These are phyloP conservation scores for Azemiops feae DNA, from an alignment of 2,113 vertebrate genomes.

Conservation along the genomic window DNA sequence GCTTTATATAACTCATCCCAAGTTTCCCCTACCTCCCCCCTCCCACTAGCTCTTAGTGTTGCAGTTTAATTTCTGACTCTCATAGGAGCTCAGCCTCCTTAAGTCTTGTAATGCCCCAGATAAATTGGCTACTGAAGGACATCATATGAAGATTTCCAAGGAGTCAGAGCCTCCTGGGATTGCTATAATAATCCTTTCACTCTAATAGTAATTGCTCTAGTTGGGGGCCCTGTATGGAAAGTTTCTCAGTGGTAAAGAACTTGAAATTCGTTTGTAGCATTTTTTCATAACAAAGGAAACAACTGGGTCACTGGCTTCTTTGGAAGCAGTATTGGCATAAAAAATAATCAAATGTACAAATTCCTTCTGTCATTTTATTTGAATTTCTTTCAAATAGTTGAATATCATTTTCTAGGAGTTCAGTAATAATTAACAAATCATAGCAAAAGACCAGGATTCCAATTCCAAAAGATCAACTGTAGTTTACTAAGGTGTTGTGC, in stretches of 20 bases:
- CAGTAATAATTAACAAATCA: not conserved
- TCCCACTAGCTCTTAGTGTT: not conserved
- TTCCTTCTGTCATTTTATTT: not conserved
- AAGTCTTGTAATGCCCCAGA: not conserved
- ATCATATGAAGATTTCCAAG: not conserved
- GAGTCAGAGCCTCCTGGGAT: not conserved
- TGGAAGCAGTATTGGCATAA: not conserved
- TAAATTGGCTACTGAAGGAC: not conserved
- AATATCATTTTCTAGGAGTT: not conserved
- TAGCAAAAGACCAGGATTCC: not conserved
- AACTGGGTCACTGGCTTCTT: not conserved
- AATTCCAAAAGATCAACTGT: not conserved
- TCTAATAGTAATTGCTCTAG: not conserved
- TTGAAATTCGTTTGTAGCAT: not conserved
- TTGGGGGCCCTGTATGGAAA: not conserved
- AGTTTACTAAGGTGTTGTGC: not conserved
- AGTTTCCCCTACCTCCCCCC: not conserved
- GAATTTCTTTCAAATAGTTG: not conserved
- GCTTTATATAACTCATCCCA: not conserved
- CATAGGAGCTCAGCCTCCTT: not conserved
- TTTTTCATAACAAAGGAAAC: not conserved
- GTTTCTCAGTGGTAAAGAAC: not conserved
- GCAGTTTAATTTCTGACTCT: not conserved
- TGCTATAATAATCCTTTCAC: not conserved
- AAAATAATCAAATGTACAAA: not conserved